Evolutionary conservation across 2,797 vertebrate genomes (phyloP), one percentile per base, ranked within the genome.

Genomic region (Eutrigla gurnardus): DNA sequence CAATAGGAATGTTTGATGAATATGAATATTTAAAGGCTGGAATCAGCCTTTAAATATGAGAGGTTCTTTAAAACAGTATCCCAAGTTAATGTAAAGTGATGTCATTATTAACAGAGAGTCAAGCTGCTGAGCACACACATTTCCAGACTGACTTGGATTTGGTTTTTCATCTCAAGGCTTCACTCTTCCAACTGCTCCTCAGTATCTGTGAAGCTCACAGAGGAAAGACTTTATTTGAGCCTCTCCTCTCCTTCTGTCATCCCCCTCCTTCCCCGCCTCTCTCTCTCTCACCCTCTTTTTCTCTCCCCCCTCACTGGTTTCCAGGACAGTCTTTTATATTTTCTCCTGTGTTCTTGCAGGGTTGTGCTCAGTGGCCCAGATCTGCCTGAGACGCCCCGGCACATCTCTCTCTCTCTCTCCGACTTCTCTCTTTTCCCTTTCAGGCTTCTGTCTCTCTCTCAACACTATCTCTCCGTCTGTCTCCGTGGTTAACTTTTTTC

Each of bases 291-390:
- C 47, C 2, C 47, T 10, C 47, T 50, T 4, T 25, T n/a, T 50
- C 49, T 63, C 65, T 54, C 59, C 55, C 60, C 49, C 49, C 60
- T 9, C 59, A 63, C 70, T 52, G 52, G 68, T 90, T 92, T 92
- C 80, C 82, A 92, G 87, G 90, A 82, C 85, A 83, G 33, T 71
- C 73, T 84, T 78, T 64, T 82, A 35, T 85, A 70, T 80, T 73
- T 82, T 72, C 10, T 64, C 49, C 54, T 80, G 65, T 81, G 77
- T 86, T 90, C 74, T 85, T 85, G 75, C 82, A 85, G 84, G 86
- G 78, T 88, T 88, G 78, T 84, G 77, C 86, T 91, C 89, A 76
- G 80, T 91, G 90, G 88, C 91, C 89, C 87, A 93, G 82, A 91
- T 93, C 84, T 91, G 77, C 77, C 85, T 84, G 65, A 89, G 83